A percentile compares a stretch with the other conserved stretches of the same genome.
These are phyloP conservation scores for Aeoliscus strigatus DNA, from an alignment of 2,797 vertebrate species.

Conservation along the genomic window DNA sequence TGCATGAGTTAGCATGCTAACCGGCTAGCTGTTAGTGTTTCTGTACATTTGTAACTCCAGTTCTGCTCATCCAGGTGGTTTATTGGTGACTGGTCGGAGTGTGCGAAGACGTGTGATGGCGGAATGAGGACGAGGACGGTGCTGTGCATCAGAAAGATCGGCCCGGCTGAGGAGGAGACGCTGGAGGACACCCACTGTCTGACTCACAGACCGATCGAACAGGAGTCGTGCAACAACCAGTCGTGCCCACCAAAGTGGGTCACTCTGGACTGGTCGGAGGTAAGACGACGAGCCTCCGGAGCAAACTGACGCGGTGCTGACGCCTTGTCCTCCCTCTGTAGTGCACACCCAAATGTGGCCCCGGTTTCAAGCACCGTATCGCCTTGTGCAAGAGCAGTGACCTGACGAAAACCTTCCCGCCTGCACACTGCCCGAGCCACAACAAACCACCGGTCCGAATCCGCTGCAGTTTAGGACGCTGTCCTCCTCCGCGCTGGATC, in stretches of 20 bases:
- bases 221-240: constrained; percentile 94
- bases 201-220: constrained; percentile 90
- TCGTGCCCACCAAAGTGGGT: constrained; percentile 97
- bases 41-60: not conserved
- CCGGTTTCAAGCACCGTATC: constrained; percentile 95
- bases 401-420: constrained; percentile 89
- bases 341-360: constrained; percentile 97
- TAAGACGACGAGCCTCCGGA: constrained; percentile 52
- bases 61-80: constrained; percentile 82
- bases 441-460: constrained; percentile 89
- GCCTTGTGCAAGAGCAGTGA: constrained; percentile 96
- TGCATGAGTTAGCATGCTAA: no score
- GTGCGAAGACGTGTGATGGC: constrained; percentile 93
- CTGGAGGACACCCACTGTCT: constrained; percentile 88
- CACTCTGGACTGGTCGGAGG: constrained; percentile 97
- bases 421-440: constrained; percentile 83
- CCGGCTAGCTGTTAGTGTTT: no score
- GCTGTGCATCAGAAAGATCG: constrained; percentile 89
- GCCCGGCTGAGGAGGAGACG: constrained; percentile 90
- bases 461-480: constrained; percentile 91
- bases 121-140: constrained; percentile 86
- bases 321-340: constrained; percentile 49
- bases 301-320: not conserved
- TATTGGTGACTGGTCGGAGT: constrained; percentile 96
- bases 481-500: constrained; percentile 95